A percentile compares a stretch with the other conserved stretches of the same genome.
Evolutionary conservation across 2,888 invertebrate genomes (phyloP).

Genomic region (Ischnus inquisitorius): DNA sequence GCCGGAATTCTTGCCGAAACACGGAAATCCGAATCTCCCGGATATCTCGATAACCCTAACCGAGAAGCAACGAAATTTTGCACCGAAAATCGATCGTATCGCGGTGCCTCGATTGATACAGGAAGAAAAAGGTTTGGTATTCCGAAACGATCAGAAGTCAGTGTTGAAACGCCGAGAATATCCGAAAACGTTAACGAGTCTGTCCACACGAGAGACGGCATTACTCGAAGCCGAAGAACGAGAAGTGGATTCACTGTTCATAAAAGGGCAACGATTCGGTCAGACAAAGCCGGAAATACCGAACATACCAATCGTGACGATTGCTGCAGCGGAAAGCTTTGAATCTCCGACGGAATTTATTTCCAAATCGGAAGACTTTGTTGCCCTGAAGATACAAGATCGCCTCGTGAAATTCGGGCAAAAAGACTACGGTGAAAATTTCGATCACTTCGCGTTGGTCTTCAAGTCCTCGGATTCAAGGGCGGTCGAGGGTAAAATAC

Average conservation of each 20-base stretch:
- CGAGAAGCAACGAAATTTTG: slow-evolving; percentile 69
- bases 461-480: slow-evolving; percentile 63
- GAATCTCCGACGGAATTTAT: background rate
- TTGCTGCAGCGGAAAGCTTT: slow-evolving; percentile 54
- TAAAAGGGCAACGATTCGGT: slow-evolving; percentile 75
- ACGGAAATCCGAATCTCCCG: slow-evolving; percentile 68
- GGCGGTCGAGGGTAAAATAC: slow-evolving; percentile 75
- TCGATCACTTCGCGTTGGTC: slow-evolving; percentile 60
- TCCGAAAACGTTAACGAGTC: slow-evolving; percentile 70
- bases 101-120: slow-evolving; percentile 72
- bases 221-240: slow-evolving; percentile 78
- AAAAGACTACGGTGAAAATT: slow-evolving; percentile 33
- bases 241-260: slow-evolving; percentile 75
- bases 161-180: slow-evolving; percentile 79
- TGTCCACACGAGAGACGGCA: slow-evolving; percentile 74
- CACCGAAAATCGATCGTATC: slow-evolving; percentile 70
- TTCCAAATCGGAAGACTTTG: slow-evolving; percentile 48
- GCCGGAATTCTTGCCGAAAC: slow-evolving; percentile 68
- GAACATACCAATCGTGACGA: slow-evolving; percentile 68
- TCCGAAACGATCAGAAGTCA: slow-evolving; percentile 4
- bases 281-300: slow-evolving; percentile 2
- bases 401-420: slow-evolving; percentile 71
- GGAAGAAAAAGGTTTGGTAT: slow-evolving; percentile 73
- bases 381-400: slow-evolving; percentile 75
- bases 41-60: slow-evolving; percentile 64